Percentiles rank a stretch among this genome's conserved stretches.
Evolutionary conservation across 2,888 invertebrate genomes (phyloP).

Genomic region (Malacosoma neustria): DNA sequence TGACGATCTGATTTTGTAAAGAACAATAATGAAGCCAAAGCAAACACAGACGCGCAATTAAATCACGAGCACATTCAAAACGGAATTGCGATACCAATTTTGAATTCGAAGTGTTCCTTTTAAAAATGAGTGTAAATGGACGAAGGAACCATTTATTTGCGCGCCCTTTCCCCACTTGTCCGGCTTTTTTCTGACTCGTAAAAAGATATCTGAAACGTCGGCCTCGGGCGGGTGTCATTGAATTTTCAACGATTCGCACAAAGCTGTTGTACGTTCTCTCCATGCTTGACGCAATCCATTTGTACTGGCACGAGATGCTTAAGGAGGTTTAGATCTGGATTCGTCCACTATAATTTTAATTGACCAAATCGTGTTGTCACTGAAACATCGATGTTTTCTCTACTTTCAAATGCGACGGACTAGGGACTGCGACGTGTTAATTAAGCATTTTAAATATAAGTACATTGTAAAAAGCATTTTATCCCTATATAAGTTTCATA

Average conservation of each 20-base stretch:
- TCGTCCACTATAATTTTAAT: too few relatives aligned
- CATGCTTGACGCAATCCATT: constrained; percentile 27
- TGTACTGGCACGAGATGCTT: constrained; percentile 12
- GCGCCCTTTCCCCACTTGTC: background rate
- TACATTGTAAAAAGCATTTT: too few relatives aligned
- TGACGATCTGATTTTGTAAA: background rate
- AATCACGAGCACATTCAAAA: background rate
- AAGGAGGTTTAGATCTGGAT: background rate
- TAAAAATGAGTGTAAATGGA: background rate
- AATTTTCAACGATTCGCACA: constrained; percentile 42
- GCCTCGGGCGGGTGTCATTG: constrained; percentile 43
- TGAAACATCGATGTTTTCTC: too few relatives aligned
- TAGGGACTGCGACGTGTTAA: too few relatives aligned
- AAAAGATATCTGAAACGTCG: constrained; percentile 39
- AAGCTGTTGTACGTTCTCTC: constrained; percentile 31
- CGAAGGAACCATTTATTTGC: background rate
- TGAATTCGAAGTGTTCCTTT: background rate
- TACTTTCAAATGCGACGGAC: too few relatives aligned
- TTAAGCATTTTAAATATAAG: too few relatives aligned
- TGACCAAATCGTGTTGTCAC: too few relatives aligned
- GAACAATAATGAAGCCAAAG: background rate
- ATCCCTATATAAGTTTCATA: too few relatives aligned
- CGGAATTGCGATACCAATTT: background rate
- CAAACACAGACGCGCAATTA: background rate
- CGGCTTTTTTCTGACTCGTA: constrained; percentile 32